Conservation (phyloP, 2,888 invertebrate genomes). For the Acleris cristana region DNA sequence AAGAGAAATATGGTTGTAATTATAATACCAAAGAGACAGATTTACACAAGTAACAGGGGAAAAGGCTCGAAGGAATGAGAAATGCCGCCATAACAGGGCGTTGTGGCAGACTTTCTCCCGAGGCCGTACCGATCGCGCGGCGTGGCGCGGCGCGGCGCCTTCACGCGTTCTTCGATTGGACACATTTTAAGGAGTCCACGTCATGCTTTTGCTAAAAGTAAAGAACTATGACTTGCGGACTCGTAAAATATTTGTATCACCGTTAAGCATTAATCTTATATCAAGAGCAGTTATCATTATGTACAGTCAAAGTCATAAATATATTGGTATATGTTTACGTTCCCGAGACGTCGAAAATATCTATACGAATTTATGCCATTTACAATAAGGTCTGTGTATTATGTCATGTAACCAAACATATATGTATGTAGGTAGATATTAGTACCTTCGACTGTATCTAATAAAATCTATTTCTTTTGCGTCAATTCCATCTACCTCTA, state of each 20-base stretch:
- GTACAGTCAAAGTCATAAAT: too few species aligned
- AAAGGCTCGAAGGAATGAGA: slow-evolving; percentile 73
- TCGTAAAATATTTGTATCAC: background rate
- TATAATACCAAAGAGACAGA: slow-evolving; percentile 57
- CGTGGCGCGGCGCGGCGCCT: slow-evolving; percentile 45
- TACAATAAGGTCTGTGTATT: too few species aligned
- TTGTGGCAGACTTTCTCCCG: slow-evolving; percentile 70
- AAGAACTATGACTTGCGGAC: too few species aligned
- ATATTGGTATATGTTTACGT: too few species aligned
- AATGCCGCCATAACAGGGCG: slow-evolving; percentile 76
- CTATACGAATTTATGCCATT: too few species aligned
- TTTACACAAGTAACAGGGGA: slow-evolving; percentile 70
- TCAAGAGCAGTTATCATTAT: background rate
- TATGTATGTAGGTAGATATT: too few species aligned
- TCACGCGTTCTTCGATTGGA: slow-evolving; percentile 29
- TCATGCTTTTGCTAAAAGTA: background rate
- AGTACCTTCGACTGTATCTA: too few species aligned
- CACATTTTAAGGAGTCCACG: slow-evolving; percentile 37
- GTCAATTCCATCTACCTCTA: too few species aligned
- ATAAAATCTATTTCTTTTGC: too few species aligned
- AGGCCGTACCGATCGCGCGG: slow-evolving; percentile 53
- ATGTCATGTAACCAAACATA: too few species aligned
- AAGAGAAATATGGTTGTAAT: slow-evolving; percentile 47
- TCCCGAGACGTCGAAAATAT: too few species aligned
- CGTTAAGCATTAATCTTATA: background rate